Percentiles rank a stretch among this genome's conserved stretches.
phyloP scores from a whole-genome alignment of 2,888 invertebrate genomes.

The Phasia obesa region DNA sequence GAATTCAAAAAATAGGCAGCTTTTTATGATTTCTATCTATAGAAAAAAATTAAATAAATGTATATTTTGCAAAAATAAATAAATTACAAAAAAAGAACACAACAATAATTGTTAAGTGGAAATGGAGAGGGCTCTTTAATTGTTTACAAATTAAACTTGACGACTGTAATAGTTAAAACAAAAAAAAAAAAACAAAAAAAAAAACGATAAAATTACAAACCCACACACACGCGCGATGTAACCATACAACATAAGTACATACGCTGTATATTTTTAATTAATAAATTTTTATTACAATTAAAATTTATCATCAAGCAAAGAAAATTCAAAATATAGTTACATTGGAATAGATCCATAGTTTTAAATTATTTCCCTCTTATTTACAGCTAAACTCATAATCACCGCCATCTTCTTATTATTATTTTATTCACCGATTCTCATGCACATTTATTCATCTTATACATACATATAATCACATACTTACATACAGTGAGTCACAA shows the following conservation, averaged over 20 bases:
- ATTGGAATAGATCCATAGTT: background rate
- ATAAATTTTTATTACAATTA: conserved; percentile 42
- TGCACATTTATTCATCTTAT: background rate
- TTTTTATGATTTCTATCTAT: conserved; percentile 63
- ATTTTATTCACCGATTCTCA: background rate
- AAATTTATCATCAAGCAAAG: conserved; percentile 29
- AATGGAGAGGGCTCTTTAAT: conserved; percentile 41
- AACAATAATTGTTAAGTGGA: conserved; percentile 51
- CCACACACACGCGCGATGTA: conserved; percentile 31
- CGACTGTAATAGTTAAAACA: conserved; percentile 44
- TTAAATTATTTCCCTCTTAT: background rate
- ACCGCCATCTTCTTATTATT: background rate
- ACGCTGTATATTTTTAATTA: conserved; percentile 60
- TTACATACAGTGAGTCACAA: too few relatives aligned
- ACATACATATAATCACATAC: background rate
- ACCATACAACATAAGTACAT: conserved; percentile 18
- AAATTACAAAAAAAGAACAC: conserved; percentile 50
- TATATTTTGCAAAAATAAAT: conserved; percentile 58
- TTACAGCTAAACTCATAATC: too few relatives aligned
- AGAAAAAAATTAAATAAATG: conserved; percentile 39
- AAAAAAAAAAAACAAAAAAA: conserved; percentile 32
- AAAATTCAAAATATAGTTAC: conserved; percentile 24
- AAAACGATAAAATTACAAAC: conserved; percentile 8
- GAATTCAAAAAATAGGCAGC: conserved; percentile 55
- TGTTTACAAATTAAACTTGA: conserved; percentile 41